Evolutionary conservation across 2,113 vertebrate genomes (phyloP).

Genomic region (Hemibates koningsi): DNA sequence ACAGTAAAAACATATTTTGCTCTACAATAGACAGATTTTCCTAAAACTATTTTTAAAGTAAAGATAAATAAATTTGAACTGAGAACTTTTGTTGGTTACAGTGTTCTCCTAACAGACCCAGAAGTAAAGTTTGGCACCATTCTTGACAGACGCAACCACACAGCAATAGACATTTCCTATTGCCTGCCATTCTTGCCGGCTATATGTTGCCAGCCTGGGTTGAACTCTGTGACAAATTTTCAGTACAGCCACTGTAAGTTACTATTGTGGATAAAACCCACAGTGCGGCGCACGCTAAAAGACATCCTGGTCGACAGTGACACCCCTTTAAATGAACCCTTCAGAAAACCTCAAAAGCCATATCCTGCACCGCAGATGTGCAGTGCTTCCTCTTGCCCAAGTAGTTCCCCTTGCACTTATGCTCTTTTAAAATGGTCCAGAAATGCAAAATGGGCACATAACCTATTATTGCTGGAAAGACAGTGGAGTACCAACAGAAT

Average conservation of each 20-base stretch:
- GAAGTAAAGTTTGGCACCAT: not conserved
- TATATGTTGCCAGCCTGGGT: slow-evolving; percentile 40
- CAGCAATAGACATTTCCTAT: slow-evolving; percentile 14
- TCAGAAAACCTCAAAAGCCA: slow-evolving; percentile 70
- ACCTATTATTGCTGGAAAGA: slow-evolving; percentile 49
- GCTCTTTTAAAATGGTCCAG: slow-evolving; percentile 46
- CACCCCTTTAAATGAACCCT: slow-evolving; percentile 72
- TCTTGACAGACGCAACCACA: slow-evolving; percentile 28
- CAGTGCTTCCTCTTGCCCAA: slow-evolving; percentile 55
- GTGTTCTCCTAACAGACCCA: not conserved
- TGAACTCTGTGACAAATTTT: slow-evolving; percentile 59
- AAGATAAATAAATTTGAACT: not conserved
- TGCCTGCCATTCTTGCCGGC: slow-evolving; percentile 9
- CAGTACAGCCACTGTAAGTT: slow-evolving; percentile 55
- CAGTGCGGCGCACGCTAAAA: slow-evolving; percentile 55
- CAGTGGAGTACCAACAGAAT: not conserved
- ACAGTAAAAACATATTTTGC: not conserved
- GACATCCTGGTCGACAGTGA: slow-evolving; percentile 57
- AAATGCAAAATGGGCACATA: not conserved
- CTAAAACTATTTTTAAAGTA: not conserved
- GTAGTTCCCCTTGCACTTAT: slow-evolving; percentile 25
- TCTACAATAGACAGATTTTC: not conserved
- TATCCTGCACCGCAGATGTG: slow-evolving; percentile 66
- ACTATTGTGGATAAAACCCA: slow-evolving; percentile 55
- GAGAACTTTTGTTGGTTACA: not conserved